Base-by-base conservation (phyloP, 2,113 vertebrate species). In the Thymallus thymallus region DNA sequence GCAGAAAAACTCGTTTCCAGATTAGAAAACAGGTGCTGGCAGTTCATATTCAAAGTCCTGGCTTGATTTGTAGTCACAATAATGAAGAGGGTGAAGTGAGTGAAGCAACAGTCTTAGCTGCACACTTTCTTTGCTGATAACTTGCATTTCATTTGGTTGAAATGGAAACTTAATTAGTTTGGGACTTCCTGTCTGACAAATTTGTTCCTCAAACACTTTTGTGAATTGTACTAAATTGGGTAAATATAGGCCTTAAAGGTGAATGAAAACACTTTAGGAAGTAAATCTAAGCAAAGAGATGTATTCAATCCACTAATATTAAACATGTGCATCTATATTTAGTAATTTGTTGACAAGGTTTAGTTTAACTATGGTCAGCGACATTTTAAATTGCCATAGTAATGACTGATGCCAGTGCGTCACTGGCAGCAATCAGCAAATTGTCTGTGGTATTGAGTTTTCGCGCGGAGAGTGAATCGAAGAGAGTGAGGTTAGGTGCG, bases 1-100 rank as follows among this genome's bases (percentile, higher is more conserved):
- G 20, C 23, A 48, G 65, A 55, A 71, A 67, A 74, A 74, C 51
- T 69, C 26, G 69, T 69, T 75, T 75, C 56, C 73, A 46, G 65
- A 48, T 48, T 46, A 69, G 35, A n/a, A 51, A n/a, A 23, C 45
- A 41, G 35, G 35, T 9, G 29, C 55, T 61, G 56, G 66, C 45
- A 66, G 66, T 61, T 69, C 66, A 46, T 24, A 69, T 75, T 75
- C 35, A 61, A 68, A 75, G 66, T 56, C 61, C 32, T 41, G 9
- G 35, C 35, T 60, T 45, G 55, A 69, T 69, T 69, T 75, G 73
- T 41, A 75, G 35, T 41, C 35, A 3, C 35, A 41, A 41, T 12
- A 41, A 41, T 41, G 35, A 41, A 41, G 9, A 41, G 35, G 9
- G 35, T 41, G 35, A 41, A 12, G 35, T 10, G 9, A 41, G 66